Conservation (phyloP, 2,888 invertebrate species). For the Eulithis testata region DNA sequence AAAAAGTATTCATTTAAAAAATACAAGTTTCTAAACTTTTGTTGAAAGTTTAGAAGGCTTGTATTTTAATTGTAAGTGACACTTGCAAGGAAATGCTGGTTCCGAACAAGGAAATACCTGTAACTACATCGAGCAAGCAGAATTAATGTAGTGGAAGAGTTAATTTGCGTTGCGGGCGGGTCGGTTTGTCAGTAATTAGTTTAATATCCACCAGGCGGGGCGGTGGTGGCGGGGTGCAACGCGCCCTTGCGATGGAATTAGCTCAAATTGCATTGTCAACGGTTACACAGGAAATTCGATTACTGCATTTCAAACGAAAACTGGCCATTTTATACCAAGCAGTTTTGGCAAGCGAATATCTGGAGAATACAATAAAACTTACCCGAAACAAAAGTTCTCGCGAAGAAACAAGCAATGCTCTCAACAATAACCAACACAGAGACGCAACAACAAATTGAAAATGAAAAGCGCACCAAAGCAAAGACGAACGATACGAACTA, state of each 20-base stretch:
- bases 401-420: not conserved
- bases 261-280: slow-evolving; percentile 78
- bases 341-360: slow-evolving; percentile 21
- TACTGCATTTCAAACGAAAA: slow-evolving; percentile 25
- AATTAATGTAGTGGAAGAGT: slow-evolving; percentile 67
- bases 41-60: too few species aligned
- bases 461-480: slow-evolving; percentile 21
- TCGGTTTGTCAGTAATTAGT: slow-evolving; percentile 77
- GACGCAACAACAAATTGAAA: slow-evolving; percentile 22
- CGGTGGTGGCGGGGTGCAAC: slow-evolving; percentile 38
- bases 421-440: slow-evolving; percentile 11
- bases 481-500: slow-evolving; percentile 2
- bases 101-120: slow-evolving; percentile 33
- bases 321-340: slow-evolving; percentile 22
- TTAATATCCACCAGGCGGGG: slow-evolving; percentile 61
- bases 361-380: slow-evolving; percentile 3
- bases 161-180: slow-evolving; percentile 64
- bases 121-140: slow-evolving; percentile 31
- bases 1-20: too few species aligned
- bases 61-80: too few species aligned
- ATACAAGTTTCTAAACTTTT: too few species aligned
- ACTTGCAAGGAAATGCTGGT: slow-evolving; percentile 19
- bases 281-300: slow-evolving; percentile 48
- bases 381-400: slow-evolving; percentile 2
- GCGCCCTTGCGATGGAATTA: slow-evolving; percentile 66